Evolutionary conservation across 2,113 vertebrate species (phyloP).

Genomic region (Gnathonemus echidnorhynchus): DNA sequence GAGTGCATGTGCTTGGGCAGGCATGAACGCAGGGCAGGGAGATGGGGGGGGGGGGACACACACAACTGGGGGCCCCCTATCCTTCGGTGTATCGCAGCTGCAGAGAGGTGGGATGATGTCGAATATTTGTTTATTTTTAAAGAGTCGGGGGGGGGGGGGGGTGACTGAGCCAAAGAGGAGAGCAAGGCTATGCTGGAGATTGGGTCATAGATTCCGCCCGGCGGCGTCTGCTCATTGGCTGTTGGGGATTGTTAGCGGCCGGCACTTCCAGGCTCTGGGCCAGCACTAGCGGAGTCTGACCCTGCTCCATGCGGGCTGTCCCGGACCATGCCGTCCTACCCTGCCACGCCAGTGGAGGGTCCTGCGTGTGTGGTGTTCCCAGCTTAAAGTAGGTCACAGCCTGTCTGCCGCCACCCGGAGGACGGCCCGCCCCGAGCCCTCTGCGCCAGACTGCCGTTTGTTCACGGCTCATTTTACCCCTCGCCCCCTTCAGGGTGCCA

Average conservation of each 20-base stretch:
- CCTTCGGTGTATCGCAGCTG: not conserved
- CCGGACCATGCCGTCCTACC: not conserved
- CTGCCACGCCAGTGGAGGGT: not conserved
- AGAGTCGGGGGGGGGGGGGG: not conserved
- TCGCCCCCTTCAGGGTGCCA: not conserved
- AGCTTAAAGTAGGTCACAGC: not conserved
- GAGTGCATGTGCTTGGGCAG: conserved; percentile 7
- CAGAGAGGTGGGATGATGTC: not conserved
- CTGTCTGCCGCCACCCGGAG: not conserved
- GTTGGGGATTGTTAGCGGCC: not conserved
- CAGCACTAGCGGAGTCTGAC: not conserved
- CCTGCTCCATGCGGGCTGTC: not conserved
- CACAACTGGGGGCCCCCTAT: not conserved
- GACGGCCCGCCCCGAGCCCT: not conserved
- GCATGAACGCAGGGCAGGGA: not conserved
- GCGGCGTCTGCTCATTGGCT: not conserved
- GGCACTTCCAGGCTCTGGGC: not conserved
- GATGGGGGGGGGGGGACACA: not conserved
- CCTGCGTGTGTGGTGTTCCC: not conserved
- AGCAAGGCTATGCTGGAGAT: not conserved
- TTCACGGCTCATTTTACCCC: not conserved
- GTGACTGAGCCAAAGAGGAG: not conserved
- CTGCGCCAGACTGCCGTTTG: not conserved
- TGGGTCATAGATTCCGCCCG: not conserved
- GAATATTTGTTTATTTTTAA: not conserved